Conservation (phyloP, 2,888 invertebrate species). For the Drosophila prolongata region DNA sequence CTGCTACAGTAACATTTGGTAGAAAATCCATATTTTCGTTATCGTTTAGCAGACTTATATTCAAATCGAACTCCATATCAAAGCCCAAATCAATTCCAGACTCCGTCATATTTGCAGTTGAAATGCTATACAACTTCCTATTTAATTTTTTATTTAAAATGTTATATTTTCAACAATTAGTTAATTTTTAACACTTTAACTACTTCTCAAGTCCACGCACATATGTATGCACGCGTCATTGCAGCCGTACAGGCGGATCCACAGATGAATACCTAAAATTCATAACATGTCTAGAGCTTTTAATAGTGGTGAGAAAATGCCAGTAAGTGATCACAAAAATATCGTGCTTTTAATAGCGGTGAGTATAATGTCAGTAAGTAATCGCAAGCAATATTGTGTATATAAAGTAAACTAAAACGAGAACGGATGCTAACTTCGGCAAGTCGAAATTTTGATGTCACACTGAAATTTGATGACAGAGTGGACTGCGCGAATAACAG, state of each 20-base stretch:
- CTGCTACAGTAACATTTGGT: conserved; percentile 74
- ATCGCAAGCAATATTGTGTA: conserved; percentile 5
- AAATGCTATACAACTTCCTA: neutral
- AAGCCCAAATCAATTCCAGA: conserved; percentile 89
- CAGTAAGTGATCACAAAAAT: conserved; percentile 26
- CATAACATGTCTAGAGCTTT: conserved; percentile 38
- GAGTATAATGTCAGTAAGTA: conserved; percentile 24
- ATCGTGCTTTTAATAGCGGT: conserved; percentile 30
- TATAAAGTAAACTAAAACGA: too few relatives aligned
- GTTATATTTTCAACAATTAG: neutral
- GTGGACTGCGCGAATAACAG: too few relatives aligned
- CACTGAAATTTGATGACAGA: too few relatives aligned
- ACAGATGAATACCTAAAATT: conserved; percentile 24
- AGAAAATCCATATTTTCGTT: conserved; percentile 74
- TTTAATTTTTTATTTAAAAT: conserved; percentile 1
- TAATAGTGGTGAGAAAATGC: conserved; percentile 36
- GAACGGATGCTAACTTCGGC: too few relatives aligned
- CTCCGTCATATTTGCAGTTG: conserved; percentile 83
- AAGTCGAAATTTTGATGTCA: too few relatives aligned
- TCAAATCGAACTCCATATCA: conserved; percentile 86
- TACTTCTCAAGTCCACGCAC: conserved; percentile 32
- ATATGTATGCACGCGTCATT: conserved; percentile 31
- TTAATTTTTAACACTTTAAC: conserved; percentile 14
- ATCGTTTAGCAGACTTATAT: conserved; percentile 64
- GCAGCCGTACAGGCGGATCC: conserved; percentile 8